phyloP scores from a whole-genome alignment of 2,797 vertebrate genomes.

The Syndactyla subalaris region DNA sequence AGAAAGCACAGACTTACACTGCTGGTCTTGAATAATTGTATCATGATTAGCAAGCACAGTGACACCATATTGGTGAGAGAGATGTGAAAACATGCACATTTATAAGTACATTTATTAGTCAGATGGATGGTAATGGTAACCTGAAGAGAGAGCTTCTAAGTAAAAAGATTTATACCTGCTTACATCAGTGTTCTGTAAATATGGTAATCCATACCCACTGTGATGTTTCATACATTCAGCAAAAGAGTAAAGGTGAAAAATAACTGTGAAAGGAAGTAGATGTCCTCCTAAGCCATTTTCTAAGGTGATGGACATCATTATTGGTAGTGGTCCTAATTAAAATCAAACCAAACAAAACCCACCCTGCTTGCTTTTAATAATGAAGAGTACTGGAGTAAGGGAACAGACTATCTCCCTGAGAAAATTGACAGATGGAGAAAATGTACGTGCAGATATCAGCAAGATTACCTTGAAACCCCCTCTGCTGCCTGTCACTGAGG shows the following conservation, averaged over 20 bases:
- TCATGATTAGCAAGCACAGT: not conserved
- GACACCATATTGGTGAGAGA: not conserved
- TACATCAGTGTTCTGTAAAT: slow-evolving; percentile 43
- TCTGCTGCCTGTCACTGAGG: not conserved
- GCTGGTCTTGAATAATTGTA: not conserved
- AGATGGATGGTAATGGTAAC: slow-evolving; percentile 3
- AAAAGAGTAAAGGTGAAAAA: slow-evolving; percentile 28
- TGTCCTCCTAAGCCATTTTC: slow-evolving; percentile 32
- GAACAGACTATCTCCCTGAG: slow-evolving; percentile 14
- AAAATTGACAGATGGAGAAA: slow-evolving; percentile 47
- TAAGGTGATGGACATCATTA: slow-evolving; percentile 6
- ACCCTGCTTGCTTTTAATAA: not conserved
- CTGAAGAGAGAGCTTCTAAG: not conserved
- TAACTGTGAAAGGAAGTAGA: not conserved
- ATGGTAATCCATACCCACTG: slow-evolving; percentile 28
- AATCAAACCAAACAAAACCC: slow-evolving; percentile 28
- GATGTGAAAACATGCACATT: slow-evolving; percentile 11
- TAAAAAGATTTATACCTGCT: slow-evolving; percentile 29
- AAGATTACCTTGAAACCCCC: not conserved
- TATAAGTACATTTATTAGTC: slow-evolving; percentile 36
- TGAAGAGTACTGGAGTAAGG: not conserved
- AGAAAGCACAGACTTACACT: not conserved
- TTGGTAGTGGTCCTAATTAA: slow-evolving; percentile 57
- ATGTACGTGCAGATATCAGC: slow-evolving; percentile 14
- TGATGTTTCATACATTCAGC: not conserved